Evolutionary conservation across 2,888 invertebrate genomes (phyloP), one percentile per base, ranked within the genome.

Genomic region (Ennomos quercinarius): DNA sequence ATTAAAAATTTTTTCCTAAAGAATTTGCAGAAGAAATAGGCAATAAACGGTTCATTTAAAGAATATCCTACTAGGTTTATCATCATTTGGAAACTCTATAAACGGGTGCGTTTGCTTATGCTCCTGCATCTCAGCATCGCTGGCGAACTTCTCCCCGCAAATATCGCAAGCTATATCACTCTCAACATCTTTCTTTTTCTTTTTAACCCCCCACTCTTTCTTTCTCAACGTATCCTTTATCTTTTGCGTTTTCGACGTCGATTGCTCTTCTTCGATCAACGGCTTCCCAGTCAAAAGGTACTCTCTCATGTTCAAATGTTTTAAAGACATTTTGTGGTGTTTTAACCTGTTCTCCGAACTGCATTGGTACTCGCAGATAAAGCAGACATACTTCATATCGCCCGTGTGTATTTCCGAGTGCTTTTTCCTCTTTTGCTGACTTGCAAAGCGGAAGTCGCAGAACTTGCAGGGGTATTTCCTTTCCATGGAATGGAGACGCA

Each of bases 21-120:
- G 2, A 27, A 27, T 27, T 17, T 13, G 12, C 41, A 47, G 27
- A 38, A 47, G 27, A 38, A 37, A 42, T 42, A 68, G 66, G 81
- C 79, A 81, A 81, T 78, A 74, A 9, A 42, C 37, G 9, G 52
- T 37, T 76, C 77, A 90, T 72, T 93, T 93, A 77, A 92, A 93
- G 67, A 93, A 93, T 89, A 93, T 93, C 63, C 91, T 87, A 76
- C 86, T 89, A 0, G 91, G 91, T 17, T 81, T 89, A 71, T 91
- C 91, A 17, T 92, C 93, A 54, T 89, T 91, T 1, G 91, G 88
- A 50, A 93, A 90, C 64, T 90, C 91, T 48, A 93, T 91, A 61
- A 93, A 93, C 0, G 93, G 93, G 56, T 93, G 93, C 0, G 86
- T 89, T 47, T 84, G 81, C 74, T 93, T 91, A 57, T 93, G 93